A percentile compares a stretch with the other conserved stretches of the same genome.
phyloP scores from a whole-genome alignment of 2,888 invertebrate genomes.

The Fissipunctia ypsillon region DNA sequence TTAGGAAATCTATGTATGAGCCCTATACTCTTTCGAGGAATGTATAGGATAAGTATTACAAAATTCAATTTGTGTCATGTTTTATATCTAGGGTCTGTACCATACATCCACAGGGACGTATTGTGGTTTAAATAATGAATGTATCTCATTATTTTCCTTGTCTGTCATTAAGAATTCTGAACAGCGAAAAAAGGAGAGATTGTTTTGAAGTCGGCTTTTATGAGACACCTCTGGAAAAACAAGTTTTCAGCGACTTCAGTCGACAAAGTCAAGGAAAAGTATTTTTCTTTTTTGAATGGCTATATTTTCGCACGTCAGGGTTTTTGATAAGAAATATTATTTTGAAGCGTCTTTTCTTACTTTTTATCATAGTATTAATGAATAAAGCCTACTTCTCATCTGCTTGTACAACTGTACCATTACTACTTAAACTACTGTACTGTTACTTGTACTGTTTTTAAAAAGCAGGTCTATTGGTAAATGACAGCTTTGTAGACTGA shows the following conservation, averaged over 20 bases:
- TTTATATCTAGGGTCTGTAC: not conserved
- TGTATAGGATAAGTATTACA: not conserved
- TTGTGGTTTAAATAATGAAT: constrained; percentile 25
- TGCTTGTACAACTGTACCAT: no score
- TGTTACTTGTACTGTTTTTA: no score
- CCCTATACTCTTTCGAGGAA: not conserved
- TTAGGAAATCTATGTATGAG: not conserved
- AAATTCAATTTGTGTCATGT: constrained; percentile 4
- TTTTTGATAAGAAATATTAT: constrained; percentile 21
- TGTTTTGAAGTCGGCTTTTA: constrained; percentile 31
- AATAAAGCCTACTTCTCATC: not conserved
- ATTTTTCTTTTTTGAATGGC: constrained; percentile 21
- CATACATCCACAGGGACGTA: no score
- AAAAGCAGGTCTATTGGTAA: no score
- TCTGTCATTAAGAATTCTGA: constrained; percentile 40
- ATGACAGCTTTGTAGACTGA: no score
- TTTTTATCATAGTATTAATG: constrained; percentile 14
- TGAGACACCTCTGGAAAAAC: constrained; percentile 18
- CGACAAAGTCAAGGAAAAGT: constrained; percentile 8
- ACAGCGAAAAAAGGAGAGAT: constrained; percentile 38
- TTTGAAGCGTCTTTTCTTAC: not conserved
- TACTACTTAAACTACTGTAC: no score
- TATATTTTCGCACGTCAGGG: constrained; percentile 33
- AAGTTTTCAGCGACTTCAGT: constrained; percentile 6
- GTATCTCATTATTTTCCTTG: constrained; percentile 40